phyloP scores from a whole-genome alignment of 2,888 invertebrate species.

The Heliconius erato region DNA sequence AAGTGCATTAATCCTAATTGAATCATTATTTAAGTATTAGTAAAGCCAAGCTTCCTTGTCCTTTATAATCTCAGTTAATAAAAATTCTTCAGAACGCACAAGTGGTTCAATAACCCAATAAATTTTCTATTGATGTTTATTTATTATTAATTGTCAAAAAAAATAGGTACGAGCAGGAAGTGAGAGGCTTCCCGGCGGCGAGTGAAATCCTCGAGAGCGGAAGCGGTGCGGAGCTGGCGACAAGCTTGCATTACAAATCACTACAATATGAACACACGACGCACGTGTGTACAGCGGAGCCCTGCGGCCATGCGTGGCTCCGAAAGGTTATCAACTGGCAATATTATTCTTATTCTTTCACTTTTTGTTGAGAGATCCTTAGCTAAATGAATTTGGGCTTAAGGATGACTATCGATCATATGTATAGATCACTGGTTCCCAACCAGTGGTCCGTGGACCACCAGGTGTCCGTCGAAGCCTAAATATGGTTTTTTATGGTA shows the following conservation, averaged over 20 bases:
- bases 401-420: not conserved
- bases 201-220: slow-evolving; percentile 77
- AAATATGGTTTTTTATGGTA: too few species aligned
- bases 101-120: slow-evolving; percentile 47
- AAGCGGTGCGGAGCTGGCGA: slow-evolving; percentile 69
- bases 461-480: too few species aligned
- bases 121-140: slow-evolving; percentile 57
- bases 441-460: too few species aligned
- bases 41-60: not conserved
- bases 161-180: slow-evolving; percentile 79
- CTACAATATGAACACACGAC: slow-evolving; percentile 78
- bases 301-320: slow-evolving; percentile 44
- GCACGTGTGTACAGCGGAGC: slow-evolving; percentile 56
- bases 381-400: not conserved
- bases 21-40: too few species aligned
- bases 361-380: not conserved
- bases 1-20: too few species aligned
- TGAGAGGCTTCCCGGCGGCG: slow-evolving; percentile 76
- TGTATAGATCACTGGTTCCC: too few species aligned
- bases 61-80: not conserved
- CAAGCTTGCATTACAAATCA: slow-evolving; percentile 82
- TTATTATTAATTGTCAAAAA: slow-evolving; percentile 76
- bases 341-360: slow-evolving; percentile 14
- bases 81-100: not conserved
- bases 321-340: slow-evolving; percentile 13